Evolutionary conservation across 1,140 invertebrate species (phyloP).

Genomic region (Goniozus legneri): DNA sequence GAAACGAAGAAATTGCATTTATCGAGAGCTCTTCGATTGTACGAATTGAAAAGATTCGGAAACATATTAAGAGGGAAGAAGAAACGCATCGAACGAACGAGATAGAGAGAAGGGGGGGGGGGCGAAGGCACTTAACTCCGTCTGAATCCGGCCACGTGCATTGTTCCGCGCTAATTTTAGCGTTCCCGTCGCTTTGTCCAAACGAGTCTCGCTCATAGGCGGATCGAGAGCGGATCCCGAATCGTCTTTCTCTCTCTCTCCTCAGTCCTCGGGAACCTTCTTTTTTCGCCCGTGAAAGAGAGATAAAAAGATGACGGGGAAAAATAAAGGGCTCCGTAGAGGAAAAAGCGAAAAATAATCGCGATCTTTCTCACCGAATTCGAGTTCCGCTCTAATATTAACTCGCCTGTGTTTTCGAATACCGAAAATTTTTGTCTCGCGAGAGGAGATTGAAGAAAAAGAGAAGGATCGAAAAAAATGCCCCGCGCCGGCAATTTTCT

Average conservation of each 20-base stretch:
- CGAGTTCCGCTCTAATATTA: too few species aligned
- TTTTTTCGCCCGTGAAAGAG: neutral
- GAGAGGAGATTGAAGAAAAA: too few species aligned
- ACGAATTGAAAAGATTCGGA: constrained; percentile 14
- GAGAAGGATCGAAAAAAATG: too few species aligned
- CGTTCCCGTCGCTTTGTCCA: constrained; percentile 27
- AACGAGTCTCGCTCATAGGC: constrained; percentile 23
- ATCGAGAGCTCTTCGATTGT: constrained; percentile 11
- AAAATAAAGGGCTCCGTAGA: constrained; percentile 16
- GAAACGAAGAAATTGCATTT: too few species aligned
- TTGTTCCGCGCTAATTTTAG: constrained; percentile 33
- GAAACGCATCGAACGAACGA: constrained; percentile 4
- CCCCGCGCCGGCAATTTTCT: too few species aligned
- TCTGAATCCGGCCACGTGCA: constrained; percentile 30
- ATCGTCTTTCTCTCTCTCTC: constrained; percentile 14
- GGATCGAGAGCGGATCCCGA: constrained; percentile 25
- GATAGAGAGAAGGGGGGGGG: constrained; percentile 7
- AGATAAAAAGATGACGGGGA: constrained; percentile 10
- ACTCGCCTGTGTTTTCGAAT: too few species aligned
- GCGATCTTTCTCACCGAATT: too few species aligned
- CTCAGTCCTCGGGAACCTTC: neutral
- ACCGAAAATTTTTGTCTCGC: too few species aligned
- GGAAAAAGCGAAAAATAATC: too few species aligned
- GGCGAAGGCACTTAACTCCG: constrained; percentile 15
- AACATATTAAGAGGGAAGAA: too few species aligned